Base-by-base conservation (phyloP, 2,888 invertebrate species). In the Oegoconia quadripuncta region DNA sequence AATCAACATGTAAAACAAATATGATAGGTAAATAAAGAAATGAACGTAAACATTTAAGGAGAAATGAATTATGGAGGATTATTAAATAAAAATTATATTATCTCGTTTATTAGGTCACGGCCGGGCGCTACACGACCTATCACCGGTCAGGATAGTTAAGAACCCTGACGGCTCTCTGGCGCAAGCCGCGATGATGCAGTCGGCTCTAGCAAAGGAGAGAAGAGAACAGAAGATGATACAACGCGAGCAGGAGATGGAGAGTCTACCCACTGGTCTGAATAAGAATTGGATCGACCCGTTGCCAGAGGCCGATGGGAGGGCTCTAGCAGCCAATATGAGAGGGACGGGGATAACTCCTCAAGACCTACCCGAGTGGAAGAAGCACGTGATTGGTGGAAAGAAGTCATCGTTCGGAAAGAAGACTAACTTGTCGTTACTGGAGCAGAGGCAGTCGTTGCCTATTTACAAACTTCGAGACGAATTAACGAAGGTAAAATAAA, bases 111-210 rank as follows among this genome's bases (percentile, higher is more conserved):
- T n/a, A n/a, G n/a, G 97, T n/a, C 93, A 97, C 70, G 97, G 98
- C 0, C 88, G 98, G 47, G 95, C 96, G 0, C 77, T 96, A 0
- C 95, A 97, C 50, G 98, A 98, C 70, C 88, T 98, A 2, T 97
- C 97, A 40, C 98, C 98, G 0, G 97, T 98, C 2, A 84, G 94
- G 50, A 98, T 99, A 50, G 97, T 99, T 0, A 98, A 98, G 87
- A 99, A 99, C 89, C 99, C 99, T 0, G 99, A 99, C 74, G 99
- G 99, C 0, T 98, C 98, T 0, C 80, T 99, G 14, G 99, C 99
- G 0, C 99, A 99, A 76, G 98, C 99, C 0, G 99, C 99, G 0
- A 98, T 99, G 97, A 99, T 98, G 98, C 99, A 99, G 76, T 96
- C 96, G 8, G 99, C 99, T 0, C 74, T 99, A 28, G 96, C 99